phyloP scores from a whole-genome alignment of 2,888 invertebrate species.

The Caradrina kadenii region DNA sequence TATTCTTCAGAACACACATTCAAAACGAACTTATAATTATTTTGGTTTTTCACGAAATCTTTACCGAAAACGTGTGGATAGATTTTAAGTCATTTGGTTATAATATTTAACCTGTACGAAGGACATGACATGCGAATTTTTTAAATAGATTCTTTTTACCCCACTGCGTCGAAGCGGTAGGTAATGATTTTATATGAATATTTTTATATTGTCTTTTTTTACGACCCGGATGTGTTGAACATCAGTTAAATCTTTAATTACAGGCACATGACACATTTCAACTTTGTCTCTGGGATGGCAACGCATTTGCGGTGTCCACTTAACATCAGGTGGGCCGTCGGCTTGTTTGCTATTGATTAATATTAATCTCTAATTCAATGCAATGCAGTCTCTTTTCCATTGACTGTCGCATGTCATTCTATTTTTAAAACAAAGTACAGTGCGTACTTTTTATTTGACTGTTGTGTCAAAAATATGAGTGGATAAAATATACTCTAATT shows the following conservation, averaged over 20 bases:
- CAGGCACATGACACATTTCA: no score
- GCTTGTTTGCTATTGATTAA: no score
- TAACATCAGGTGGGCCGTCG: no score
- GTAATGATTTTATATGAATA: background rate
- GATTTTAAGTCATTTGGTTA: background rate
- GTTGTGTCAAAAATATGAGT: slow-evolving; percentile 40
- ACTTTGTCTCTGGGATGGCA: no score
- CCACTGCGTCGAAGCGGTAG: background rate
- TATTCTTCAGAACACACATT: background rate
- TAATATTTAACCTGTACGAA: background rate
- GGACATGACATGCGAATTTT: slow-evolving; percentile 43
- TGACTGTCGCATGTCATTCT: slow-evolving; percentile 28
- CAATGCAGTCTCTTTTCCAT: background rate
- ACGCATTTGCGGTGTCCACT: no score
- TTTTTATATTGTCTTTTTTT: background rate
- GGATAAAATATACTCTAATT: slow-evolving; percentile 30
- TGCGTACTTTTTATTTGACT: slow-evolving; percentile 1
- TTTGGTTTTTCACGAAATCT: no score
- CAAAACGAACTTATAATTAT: background rate
- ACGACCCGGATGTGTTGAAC: no score
- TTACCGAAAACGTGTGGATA: background rate
- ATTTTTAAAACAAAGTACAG: background rate
- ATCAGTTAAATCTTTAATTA: no score
- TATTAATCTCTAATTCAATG: no score
- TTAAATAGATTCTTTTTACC: background rate